Percentiles rank a stretch among this genome's conserved stretches.
phyloP scores from a whole-genome alignment of 2,888 invertebrate species.

The Pyralis farinalis region DNA sequence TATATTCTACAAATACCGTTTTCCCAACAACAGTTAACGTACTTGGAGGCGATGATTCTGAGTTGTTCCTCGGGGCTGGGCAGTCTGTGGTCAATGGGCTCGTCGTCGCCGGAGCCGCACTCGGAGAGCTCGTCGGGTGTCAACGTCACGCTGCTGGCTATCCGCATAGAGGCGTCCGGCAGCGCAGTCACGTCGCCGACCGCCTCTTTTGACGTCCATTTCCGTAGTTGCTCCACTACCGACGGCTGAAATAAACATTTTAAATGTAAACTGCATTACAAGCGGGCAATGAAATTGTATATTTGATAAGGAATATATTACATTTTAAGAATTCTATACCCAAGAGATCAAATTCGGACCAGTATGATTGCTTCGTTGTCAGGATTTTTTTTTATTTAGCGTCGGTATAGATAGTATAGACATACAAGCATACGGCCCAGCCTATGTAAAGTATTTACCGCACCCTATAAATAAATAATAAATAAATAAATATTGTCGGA shows the following conservation, averaged over 20 bases:
- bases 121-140: constrained; percentile 77
- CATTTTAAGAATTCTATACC: no score
- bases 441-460: no score
- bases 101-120: constrained; percentile 82
- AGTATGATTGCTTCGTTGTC: no score
- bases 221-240: constrained; percentile 88
- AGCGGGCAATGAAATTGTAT: neutral
- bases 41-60: constrained; percentile 91
- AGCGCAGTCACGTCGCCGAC: constrained; percentile 91
- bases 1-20: constrained; percentile 3
- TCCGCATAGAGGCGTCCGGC: constrained; percentile 88
- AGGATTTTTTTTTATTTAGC: no score
- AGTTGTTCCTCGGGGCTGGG: constrained; percentile 94
- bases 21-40: constrained; percentile 35
- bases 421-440: no score
- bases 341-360: no score
- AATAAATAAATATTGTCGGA: no score
- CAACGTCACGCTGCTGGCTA: constrained; percentile 75
- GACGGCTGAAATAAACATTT: constrained; percentile 83
- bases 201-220: constrained; percentile 92
- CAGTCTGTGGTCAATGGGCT: constrained; percentile 90
- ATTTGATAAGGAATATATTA: neutral
- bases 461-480: no score
- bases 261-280: no score
- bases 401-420: no score